Conservation (phyloP, 2,797 vertebrate genomes). For the Petrocephalus schoutedeni region DNA sequence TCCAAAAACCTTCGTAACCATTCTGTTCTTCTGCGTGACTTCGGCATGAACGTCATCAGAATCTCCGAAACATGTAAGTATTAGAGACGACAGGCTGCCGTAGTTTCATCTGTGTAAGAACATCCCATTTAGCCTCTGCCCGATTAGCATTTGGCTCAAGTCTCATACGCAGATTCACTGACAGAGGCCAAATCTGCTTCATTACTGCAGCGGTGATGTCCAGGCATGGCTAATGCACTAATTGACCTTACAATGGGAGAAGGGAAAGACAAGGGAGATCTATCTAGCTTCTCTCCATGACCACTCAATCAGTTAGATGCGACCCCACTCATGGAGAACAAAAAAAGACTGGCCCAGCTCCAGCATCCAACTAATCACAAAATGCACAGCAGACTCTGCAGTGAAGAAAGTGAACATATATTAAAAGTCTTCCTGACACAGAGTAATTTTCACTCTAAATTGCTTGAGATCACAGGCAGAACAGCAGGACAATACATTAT, state of each 20-base stretch:
- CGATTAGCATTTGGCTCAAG: constrained; percentile 19
- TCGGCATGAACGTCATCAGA: neutral
- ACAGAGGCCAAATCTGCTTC: constrained; percentile 9
- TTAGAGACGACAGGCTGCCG: constrained; percentile 13
- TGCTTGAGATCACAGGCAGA: constrained; percentile 17
- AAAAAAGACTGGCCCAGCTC: neutral
- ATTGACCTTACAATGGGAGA: constrained; percentile 24
- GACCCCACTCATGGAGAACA: neutral
- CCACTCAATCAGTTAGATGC: constrained; percentile 14
- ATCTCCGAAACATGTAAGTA: constrained; percentile 12
- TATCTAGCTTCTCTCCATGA: constrained; percentile 1
- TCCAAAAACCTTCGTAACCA: neutral
- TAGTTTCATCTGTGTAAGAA: neutral
- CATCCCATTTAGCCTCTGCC: neutral
- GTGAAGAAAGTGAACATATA: neutral
- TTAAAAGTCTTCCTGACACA: constrained; percentile 15
- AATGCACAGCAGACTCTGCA: neutral
- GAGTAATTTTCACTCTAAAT: constrained; percentile 13
- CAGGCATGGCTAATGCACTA: constrained; percentile 20
- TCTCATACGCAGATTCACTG: neutral
- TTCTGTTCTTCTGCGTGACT: neutral
- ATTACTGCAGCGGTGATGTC: constrained; percentile 13
- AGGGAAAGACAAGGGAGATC: constrained; percentile 1
- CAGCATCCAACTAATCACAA: neutral
- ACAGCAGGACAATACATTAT: neutral